Evolutionary conservation across 2,113 vertebrate species (phyloP).

Genomic region (Bufo gargarizans): DNA sequence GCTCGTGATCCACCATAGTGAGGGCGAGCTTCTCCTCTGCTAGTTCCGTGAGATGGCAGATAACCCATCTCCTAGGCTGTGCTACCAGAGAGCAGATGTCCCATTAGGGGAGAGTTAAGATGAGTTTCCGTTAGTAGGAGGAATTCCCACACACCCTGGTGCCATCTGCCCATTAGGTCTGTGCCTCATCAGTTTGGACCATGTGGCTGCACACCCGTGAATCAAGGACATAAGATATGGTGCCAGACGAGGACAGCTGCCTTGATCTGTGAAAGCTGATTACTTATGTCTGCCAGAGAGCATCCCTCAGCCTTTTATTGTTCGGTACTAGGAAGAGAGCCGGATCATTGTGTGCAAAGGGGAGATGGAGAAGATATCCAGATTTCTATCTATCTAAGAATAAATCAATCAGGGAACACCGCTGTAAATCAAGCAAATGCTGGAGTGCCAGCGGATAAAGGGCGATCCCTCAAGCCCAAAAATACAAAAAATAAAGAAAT

Average conservation of each 20-base stretch:
- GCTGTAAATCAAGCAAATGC: too few relatives aligned
- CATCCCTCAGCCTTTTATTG: slow-evolving; percentile 24
- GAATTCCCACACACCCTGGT: slow-evolving; percentile 58
- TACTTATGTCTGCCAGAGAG: slow-evolving; percentile 39
- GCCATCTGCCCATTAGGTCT: slow-evolving; percentile 57
- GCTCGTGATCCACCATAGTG: background rate
- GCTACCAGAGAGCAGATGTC: slow-evolving; percentile 50
- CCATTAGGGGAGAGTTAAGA: slow-evolving; percentile 43
- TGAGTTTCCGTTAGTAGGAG: slow-evolving; percentile 56
- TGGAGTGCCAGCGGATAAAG: too few relatives aligned
- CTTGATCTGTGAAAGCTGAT: slow-evolving; percentile 29
- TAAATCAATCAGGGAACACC: too few relatives aligned
- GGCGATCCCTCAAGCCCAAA: too few relatives aligned
- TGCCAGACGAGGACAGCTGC: slow-evolving; percentile 55
- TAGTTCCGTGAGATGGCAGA: slow-evolving; percentile 14
- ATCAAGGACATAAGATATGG: slow-evolving; percentile 38
- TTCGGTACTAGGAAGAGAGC: background rate
- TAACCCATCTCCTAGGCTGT: slow-evolving; percentile 16
- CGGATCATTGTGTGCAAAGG: background rate
- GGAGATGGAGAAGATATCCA: background rate
- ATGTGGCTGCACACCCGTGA: slow-evolving; percentile 50
- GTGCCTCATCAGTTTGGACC: slow-evolving; percentile 46
- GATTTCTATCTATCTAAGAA: too few relatives aligned
- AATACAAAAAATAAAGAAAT: too few relatives aligned
- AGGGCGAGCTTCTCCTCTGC: background rate